Base-by-base conservation (phyloP, 2,888 invertebrate species). In the Nomada flava region DNA sequence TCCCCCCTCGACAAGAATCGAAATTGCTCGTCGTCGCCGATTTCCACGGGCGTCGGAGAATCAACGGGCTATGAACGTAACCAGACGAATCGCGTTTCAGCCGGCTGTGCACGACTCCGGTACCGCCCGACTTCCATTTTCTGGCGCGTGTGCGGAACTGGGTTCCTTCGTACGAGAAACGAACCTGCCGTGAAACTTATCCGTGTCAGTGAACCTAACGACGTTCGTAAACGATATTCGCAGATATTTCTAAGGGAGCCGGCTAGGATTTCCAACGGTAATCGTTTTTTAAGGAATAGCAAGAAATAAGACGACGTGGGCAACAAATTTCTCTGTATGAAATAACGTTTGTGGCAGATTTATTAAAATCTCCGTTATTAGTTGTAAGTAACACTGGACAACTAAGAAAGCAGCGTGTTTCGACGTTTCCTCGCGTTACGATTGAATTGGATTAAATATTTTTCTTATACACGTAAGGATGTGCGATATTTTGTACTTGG, bases 1-100 rank as follows among this genome's bases (percentile, higher is more conserved):
- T 23, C 23, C 23, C 13, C 70, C 1, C 2, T 50, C 63, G 67
- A 69, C 52, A 18, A 42, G 74, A 20, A 62, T 77, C 71, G 80
- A 64, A 80, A 77, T 81, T 72, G 74, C 70, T 71, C 70, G 64
- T 76, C 26, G 75, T 69, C 57, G 60, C 69, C 64, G 68, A 76
- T 84, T 73, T 80, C 53, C 59, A 68, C 47, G 57, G 36, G 18
- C 44, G 53, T 67, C 36, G 29, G 26, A 47, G 26, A 80, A 80
- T 78, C 85, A 82, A 57, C 67, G 36, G 44, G 62, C 52, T 65
- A 68, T 71, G 76, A 79, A 73, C 75, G 60, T 70, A 36, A 55
- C 63, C 71, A 76, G 63, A 69, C 63, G 73, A 79, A 82, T 79
- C 60, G 62, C 71, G 74, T 86, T 86, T 84, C 77, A 57, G 52